Evolutionary conservation across 1,140 invertebrate species (phyloP), one percentile per base, ranked within the genome.

Genomic region (Hesperophylax magnus): DNA sequence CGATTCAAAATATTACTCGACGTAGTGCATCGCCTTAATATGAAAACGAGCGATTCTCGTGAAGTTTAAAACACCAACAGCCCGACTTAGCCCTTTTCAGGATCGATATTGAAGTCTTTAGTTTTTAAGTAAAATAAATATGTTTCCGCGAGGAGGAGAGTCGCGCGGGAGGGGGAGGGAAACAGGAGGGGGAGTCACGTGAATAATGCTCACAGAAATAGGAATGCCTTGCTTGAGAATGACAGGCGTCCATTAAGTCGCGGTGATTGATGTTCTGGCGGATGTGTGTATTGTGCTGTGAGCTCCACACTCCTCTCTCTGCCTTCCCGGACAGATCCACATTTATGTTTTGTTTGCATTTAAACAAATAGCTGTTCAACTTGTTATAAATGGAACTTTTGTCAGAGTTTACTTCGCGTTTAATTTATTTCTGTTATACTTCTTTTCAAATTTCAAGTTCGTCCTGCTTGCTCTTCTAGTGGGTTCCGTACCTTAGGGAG

Each of bases 171-270:
- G 34, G n/a, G 56, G 24, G 31, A 76, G 58, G 39, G 34, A 11
- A 67, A 52, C 0, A 22, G 56, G 39, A 47, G 71, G 78, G 76
- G 24, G 58, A 39, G 74, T 60, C 69, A 74, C 71, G 82, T 84
- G 83, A 84, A 84, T 84, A 84, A 84, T 84, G 83, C 78, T 80
- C 83, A 84, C 83, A 84, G 80, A 84, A 81, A 84, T 82, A 84
- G 83, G 83, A 84, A 84, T 84, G 80, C 83, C 80, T 84, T 84
- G 83, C 80, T 84, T 84, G 83, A 84, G 83, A 84, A 81, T 84
- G 83, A 84, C 83, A 84, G 83, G 20, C 83, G 78, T 81, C 83
- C 83, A 84, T 84, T 84, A 84, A 80, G 83, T 82, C 72, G 78
- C 77, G 65, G 80, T 84, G 83, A 84, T 84, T 81, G 83, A 84